phyloP scores from a whole-genome alignment of 2,888 invertebrate species.

The Leptura quadrifasciata region DNA sequence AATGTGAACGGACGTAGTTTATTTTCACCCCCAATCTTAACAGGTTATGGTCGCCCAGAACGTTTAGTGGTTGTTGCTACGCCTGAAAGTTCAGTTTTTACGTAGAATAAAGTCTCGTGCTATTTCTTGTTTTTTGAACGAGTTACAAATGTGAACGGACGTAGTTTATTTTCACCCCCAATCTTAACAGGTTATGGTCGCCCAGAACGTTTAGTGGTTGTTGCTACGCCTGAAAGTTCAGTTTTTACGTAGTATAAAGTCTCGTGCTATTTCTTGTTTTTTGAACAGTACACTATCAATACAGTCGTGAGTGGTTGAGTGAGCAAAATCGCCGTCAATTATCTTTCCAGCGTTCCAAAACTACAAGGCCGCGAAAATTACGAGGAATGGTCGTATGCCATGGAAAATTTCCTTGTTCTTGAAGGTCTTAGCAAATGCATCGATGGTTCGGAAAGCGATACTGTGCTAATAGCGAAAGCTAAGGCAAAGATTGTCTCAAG shows the following conservation, averaged over 20 bases:
- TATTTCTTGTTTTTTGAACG: too few relatives aligned
- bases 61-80: not conserved
- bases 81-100: conserved; percentile 9
- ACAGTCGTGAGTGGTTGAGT: too few relatives aligned
- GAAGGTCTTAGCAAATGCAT: too few relatives aligned
- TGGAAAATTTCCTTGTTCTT: too few relatives aligned
- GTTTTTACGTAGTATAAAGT: conserved; percentile 1
- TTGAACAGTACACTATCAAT: too few relatives aligned
- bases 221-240: not conserved
- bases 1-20: not conserved
- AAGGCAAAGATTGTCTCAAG: conserved; percentile 19
- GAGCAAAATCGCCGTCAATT: too few relatives aligned
- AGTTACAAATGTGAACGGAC: not conserved
- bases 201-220: not conserved
- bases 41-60: conserved; percentile 23
- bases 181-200: conserved; percentile 19
- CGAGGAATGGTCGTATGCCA: too few relatives aligned
- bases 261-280: too few relatives aligned
- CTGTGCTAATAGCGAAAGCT: conserved; percentile 2
- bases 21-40: not conserved
- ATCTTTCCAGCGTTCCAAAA: too few relatives aligned
- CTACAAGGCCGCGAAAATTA: too few relatives aligned
- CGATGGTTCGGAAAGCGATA: too few relatives aligned
- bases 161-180: not conserved
- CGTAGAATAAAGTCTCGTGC: not conserved